Percentiles rank a stretch among this genome's conserved stretches.
These are phyloP conservation scores for Crotophaga sulcirostris DNA, from an alignment of 2,113 vertebrate species.

Conservation along the genomic window DNA sequence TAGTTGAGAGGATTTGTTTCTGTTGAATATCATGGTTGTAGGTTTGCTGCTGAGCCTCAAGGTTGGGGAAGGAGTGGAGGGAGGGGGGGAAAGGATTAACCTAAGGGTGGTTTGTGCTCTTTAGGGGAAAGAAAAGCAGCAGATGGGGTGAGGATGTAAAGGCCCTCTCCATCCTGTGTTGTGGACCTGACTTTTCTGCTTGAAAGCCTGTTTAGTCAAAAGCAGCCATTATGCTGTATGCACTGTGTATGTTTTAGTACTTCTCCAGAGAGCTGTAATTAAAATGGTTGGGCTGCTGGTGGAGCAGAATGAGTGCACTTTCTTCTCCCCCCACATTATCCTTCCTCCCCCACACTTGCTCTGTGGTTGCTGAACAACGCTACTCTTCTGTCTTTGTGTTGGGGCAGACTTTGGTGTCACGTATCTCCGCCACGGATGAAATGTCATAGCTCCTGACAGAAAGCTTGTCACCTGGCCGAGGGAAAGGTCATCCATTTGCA, in stretches of 20 bases:
- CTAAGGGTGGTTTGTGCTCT: background rate
- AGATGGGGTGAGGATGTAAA: background rate
- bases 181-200: background rate
- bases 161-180: background rate
- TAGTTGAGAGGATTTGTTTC: rapidly evolving
- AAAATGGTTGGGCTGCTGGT: background rate
- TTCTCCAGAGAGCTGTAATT: background rate
- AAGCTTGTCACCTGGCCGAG: background rate
- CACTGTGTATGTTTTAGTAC: background rate
- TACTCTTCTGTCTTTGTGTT: background rate
- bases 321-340: background rate
- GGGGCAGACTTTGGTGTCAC: background rate
- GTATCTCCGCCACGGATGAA: background rate
- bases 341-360: background rate
- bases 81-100: rapidly evolving
- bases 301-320: background rate
- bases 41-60: background rate
- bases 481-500: background rate
- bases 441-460: background rate
- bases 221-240: rapidly evolving
- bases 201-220: background rate
- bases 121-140: background rate
- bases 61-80: background rate
- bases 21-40: rapidly evolving
- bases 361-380: background rate